Evolutionary conservation across 2,888 invertebrate genomes (phyloP).

Genomic region (Tetrapedia diversipes): DNA sequence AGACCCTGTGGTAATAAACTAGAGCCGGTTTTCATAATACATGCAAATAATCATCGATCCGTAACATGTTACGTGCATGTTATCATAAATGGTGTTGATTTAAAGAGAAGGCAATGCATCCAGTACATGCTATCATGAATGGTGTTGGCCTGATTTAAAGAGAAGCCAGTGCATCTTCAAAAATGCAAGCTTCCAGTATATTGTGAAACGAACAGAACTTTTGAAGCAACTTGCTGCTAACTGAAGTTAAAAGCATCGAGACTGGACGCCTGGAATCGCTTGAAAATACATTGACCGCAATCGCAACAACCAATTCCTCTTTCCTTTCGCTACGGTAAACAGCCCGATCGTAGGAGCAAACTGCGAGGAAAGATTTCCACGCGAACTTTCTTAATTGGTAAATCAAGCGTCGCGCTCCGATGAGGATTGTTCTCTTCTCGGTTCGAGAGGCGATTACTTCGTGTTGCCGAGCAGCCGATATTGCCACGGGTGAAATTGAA

Average conservation of each 20-base stretch:
- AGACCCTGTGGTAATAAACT: too few species aligned
- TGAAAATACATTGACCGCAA: slow-evolving; percentile 24
- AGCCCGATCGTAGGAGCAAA: neutral
- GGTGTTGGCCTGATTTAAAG: too few species aligned
- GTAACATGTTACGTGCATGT: too few species aligned
- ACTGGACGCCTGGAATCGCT: slow-evolving; percentile 15
- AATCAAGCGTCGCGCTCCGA: neutral
- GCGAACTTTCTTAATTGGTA: slow-evolving; percentile 32
- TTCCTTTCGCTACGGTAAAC: slow-evolving; percentile 34
- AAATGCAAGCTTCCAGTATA: too few species aligned
- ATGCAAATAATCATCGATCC: too few species aligned
- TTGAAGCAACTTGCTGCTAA: too few species aligned
- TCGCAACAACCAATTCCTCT: slow-evolving; percentile 1
- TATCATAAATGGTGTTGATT: too few species aligned
- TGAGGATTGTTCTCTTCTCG: slow-evolving; percentile 8
- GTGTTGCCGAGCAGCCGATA: neutral
- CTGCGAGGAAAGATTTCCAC: slow-evolving; percentile 1
- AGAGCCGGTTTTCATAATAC: too few species aligned
- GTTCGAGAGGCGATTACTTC: neutral
- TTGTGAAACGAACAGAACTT: too few species aligned
- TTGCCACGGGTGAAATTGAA: neutral
- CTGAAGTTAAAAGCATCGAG: slow-evolving; percentile 11
- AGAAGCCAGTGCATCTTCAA: too few species aligned
- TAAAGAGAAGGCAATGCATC: too few species aligned
- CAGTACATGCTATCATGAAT: too few species aligned